Conservation (phyloP, 2,113 vertebrate species). For the Bathybates hornii region DNA sequence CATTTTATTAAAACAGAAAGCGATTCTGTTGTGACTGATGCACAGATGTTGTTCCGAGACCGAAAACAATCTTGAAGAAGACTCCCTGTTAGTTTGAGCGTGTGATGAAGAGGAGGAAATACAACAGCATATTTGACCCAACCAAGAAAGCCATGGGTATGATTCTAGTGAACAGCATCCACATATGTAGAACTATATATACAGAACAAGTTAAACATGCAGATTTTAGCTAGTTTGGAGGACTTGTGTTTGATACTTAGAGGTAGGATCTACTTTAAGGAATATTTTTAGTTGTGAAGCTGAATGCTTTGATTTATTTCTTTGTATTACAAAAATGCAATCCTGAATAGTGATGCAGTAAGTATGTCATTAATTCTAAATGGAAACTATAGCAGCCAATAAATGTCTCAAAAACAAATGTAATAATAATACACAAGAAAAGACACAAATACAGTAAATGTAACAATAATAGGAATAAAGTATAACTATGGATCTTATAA, state of each 20-base stretch:
- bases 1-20: background rate
- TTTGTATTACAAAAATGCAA: background rate
- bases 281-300: background rate
- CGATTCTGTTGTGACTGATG: background rate
- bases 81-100: background rate
- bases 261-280: background rate
- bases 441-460: background rate
- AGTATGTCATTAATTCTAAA: background rate
- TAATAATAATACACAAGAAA: background rate
- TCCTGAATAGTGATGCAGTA: background rate
- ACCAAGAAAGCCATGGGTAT: rapidly evolving
- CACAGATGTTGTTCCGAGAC: background rate
- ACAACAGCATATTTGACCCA: background rate
- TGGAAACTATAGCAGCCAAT: background rate
- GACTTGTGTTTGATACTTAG: background rate
- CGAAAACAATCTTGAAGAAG: background rate
- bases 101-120: background rate
- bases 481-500: background rate
- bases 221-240: background rate
- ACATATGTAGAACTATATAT: background rate
- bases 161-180: background rate
- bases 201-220: background rate
- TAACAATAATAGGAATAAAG: background rate
- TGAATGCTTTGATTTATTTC: background rate
- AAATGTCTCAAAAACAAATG: background rate